These are phyloP conservation scores for Anseranas semipalmata DNA, from an alignment of 2,113 vertebrate genomes.

Conservation along the genomic window DNA sequence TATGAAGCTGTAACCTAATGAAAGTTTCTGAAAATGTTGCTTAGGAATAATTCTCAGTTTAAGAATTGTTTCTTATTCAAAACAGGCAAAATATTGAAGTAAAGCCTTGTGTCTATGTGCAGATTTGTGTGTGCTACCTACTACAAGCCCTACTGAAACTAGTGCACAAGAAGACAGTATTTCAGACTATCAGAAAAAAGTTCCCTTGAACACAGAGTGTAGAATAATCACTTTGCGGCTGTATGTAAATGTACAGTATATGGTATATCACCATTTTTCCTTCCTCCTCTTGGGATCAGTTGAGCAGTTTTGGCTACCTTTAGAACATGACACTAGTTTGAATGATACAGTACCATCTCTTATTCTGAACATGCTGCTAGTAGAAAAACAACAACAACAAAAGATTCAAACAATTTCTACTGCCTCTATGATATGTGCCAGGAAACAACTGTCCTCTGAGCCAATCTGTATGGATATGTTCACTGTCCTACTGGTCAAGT, in stretches of 20 bases:
- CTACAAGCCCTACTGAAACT: neutral
- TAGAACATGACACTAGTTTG: neutral
- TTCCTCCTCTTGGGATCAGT: neutral
- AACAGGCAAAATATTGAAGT: neutral
- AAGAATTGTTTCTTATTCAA: constrained; percentile 14
- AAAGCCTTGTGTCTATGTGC: rapidly evolving
- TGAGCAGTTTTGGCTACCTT: neutral
- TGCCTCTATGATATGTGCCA: neutral
- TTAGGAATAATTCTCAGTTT: constrained; percentile 9
- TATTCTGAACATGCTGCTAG: neutral
- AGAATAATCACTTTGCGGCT: neutral
- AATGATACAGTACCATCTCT: neutral
- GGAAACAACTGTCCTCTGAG: neutral
- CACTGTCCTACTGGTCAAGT: neutral
- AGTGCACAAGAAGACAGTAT: neutral
- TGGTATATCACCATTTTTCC: neutral
- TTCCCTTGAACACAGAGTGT: rapidly evolving
- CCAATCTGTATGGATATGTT: rapidly evolving
- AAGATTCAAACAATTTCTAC: neutral
- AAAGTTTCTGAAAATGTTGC: constrained; percentile 29
- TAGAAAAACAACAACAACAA: neutral
- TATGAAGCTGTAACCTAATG: constrained; percentile 23
- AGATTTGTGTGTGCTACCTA: neutral
- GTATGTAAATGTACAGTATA: neutral
- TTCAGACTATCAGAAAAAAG: neutral